Evolutionary conservation across 2,797 vertebrate genomes (phyloP), one percentile per base, ranked within the genome.

Genomic region (Pagetopsis macropterus): DNA sequence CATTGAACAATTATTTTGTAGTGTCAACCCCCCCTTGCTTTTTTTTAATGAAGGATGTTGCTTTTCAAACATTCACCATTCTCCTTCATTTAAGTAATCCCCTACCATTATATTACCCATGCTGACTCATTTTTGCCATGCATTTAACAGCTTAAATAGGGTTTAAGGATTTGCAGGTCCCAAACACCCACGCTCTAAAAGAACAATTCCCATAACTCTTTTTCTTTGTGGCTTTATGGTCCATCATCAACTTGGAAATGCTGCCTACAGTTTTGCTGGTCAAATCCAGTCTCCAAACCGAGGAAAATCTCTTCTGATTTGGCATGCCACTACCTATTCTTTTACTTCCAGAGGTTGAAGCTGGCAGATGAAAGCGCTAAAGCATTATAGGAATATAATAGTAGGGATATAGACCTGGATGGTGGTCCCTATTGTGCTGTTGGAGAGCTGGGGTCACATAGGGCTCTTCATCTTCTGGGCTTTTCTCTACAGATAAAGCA

Each of bases 341-440:
- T 48, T 27, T 15, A 5, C 14, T n/a, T 27, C 10, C 21, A 40
- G 16, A 43, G 59, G 16, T 62, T 56, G 37, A 65, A 13, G 55
- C 59, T 15, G 61, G 16, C 41, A 46, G 33, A 51, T 75, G 60
- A 72, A 65, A 37, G 65, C 56, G 41, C 79, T 45, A 49, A 58
- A 56, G 65, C 48, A 3, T 57, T 52, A 66, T 59, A 5, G 66
- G 81, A 65, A 73, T 41, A 60, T 65, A 72, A 49, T 81, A 73
- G 60, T 37, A 74, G 67, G 76, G 83, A 51, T 61, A 37, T 33
- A 64, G 78, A 79, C 78, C 70, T 59, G 71, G 65, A 41, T 41
- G 82, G 83, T 57, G 79, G 72, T 87, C 86, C 19, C 77, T 61
- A 59, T 87, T 91, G 83, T 84, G 40, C 41, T 10, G 45, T 9